phyloP scores from a whole-genome alignment of 2,113 vertebrate species.

The Accipiter cooperii region DNA sequence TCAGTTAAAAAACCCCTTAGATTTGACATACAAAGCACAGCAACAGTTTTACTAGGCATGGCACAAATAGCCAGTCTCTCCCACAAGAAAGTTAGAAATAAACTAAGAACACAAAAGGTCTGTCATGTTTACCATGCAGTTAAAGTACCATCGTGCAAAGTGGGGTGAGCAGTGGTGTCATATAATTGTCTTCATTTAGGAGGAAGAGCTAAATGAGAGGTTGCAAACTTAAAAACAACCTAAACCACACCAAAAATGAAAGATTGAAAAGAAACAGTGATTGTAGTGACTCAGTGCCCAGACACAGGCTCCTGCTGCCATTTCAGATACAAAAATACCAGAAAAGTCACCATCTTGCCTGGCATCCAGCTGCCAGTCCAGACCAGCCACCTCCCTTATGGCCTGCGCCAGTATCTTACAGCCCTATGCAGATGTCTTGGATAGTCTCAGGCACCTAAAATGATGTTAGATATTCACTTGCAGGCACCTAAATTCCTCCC shows the following conservation, averaged over 20 bases:
- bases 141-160: neutral
- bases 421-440: neutral
- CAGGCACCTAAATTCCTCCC: neutral
- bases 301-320: neutral
- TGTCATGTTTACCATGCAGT: accelerated
- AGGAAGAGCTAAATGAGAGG: neutral
- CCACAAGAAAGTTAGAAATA: neutral
- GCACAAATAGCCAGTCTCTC: neutral
- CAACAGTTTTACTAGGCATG: neutral
- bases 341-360: neutral
- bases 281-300: neutral
- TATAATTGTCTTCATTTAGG: neutral
- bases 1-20: neutral
- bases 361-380: neutral
- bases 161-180: neutral
- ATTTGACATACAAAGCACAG: neutral
- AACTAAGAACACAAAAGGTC: neutral
- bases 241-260: neutral
- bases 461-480: neutral
- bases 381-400: accelerated
- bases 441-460: neutral
- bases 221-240: neutral
- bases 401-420: neutral
- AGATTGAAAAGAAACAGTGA: neutral
- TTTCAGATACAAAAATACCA: neutral